Conservation (phyloP, 1,140 invertebrate genomes). For the Melitaea cinxia region DNA sequence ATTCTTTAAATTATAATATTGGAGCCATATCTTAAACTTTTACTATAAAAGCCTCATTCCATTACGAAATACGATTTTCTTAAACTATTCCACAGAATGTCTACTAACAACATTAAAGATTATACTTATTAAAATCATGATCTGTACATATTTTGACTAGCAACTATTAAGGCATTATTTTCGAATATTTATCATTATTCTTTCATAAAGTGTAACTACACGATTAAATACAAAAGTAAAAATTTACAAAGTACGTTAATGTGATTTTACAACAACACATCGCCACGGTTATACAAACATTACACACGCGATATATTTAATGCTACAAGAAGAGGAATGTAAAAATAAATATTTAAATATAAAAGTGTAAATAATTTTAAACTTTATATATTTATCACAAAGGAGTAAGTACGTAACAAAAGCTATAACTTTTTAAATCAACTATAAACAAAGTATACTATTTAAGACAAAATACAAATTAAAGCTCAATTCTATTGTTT, state of each 20-base stretch:
- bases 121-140: conserved; percentile 14
- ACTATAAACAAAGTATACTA: background rate
- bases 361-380: conserved; percentile 17
- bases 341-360: conserved; percentile 10
- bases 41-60: no score
- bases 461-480: background rate
- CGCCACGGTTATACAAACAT: background rate
- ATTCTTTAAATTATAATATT: no score
- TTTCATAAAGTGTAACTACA: background rate
- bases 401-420: background rate
- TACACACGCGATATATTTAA: background rate
- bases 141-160: conserved; percentile 47
- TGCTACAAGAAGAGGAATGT: conserved; percentile 1
- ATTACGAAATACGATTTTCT: background rate
- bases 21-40: no score
- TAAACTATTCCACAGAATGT: background rate
- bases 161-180: conserved; percentile 57
- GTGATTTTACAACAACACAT: background rate
- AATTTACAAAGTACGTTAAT: conserved; percentile 4
- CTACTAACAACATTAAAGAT: conserved; percentile 3
- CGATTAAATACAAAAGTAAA: conserved; percentile 9
- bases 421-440: background rate
- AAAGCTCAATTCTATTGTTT: background rate
- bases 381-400: conserved; percentile 10
- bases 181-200: conserved; percentile 26